Conservation (phyloP, 2,888 invertebrate genomes). For the Drosophila colorata region DNA sequence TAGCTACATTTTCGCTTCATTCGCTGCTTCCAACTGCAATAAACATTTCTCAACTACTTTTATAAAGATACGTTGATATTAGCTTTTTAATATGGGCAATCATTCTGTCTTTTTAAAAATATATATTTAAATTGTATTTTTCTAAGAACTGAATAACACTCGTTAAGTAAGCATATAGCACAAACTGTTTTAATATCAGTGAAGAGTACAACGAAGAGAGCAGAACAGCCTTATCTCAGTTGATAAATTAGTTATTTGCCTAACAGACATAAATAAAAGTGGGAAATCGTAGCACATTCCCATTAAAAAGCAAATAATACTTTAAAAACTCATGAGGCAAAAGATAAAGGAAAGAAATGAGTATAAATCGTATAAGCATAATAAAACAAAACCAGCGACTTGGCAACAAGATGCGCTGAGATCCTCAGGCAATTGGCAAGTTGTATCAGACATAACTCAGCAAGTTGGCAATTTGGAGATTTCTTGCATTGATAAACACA, state of each 20-base stretch:
- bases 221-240: conserved; percentile 14
- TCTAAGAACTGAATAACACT: no score
- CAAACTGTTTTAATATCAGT: no score
- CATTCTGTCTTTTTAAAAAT: no score
- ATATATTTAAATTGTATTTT: no score
- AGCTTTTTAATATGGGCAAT: no score
- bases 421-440: conserved; percentile 18
- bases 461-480: conserved; percentile 30
- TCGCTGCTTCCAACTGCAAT: no score
- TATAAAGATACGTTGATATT: no score
- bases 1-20: no score
- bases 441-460: conserved; percentile 3
- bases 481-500: conserved; percentile 44
- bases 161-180: no score
- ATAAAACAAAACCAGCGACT: conserved; percentile 6
- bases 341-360: background rate
- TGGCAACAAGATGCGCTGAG: conserved; percentile 27
- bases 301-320: conserved; percentile 36
- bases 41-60: no score
- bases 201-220: background rate
- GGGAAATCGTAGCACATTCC: conserved; percentile 23
- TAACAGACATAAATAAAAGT: conserved; percentile 2
- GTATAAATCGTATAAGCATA: conserved; percentile 19
- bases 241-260: conserved; percentile 14
- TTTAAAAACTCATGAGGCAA: conserved; percentile 27